These are phyloP conservation scores for Calvadosia cruxmelitensis DNA, from an alignment of 30 jellyfish, hydroid and myxozoan genomes.

Conservation along the genomic window DNA sequence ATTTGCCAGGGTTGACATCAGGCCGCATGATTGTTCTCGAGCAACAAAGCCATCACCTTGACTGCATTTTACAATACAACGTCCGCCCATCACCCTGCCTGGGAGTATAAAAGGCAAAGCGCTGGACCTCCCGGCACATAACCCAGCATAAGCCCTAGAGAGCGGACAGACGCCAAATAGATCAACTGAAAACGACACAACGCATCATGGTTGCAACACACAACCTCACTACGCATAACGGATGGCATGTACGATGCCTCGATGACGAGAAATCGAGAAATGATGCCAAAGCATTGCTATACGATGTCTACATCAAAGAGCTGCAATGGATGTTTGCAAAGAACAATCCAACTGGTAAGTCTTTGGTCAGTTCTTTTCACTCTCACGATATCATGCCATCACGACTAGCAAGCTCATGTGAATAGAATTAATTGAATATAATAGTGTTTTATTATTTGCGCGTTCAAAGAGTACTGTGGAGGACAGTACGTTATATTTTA, in stretches of 20 bases:
- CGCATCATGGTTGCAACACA: too few relatives aligned
- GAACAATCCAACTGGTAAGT: slow-evolving; percentile 57
- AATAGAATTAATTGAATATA: background rate
- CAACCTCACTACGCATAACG: slow-evolving; percentile 6
- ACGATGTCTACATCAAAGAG: slow-evolving; percentile 35
- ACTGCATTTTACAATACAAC: too few relatives aligned
- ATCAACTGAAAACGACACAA: background rate
- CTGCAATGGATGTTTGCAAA: slow-evolving; percentile 59
- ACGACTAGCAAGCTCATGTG: slow-evolving; percentile 4
- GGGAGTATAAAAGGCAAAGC: background rate
- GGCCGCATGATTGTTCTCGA: too few relatives aligned
- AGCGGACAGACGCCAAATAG: background rate
- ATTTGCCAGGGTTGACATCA: too few relatives aligned
- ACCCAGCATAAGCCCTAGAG: background rate
- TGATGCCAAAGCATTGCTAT: slow-evolving; percentile 41
- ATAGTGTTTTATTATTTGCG: slow-evolving; percentile 15
- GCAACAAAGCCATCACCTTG: too few relatives aligned
- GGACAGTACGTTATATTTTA: too few relatives aligned
- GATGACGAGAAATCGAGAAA: background rate
- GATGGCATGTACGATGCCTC: slow-evolving; percentile 38
- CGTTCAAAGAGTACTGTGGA: too few relatives aligned
- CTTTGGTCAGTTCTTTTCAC: slow-evolving; percentile 2
- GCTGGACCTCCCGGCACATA: background rate
- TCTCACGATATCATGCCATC: slow-evolving; percentile 7
- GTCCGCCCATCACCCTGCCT: background rate